Base-by-base conservation (phyloP, 2,797 vertebrate genomes). In the Urophycis tenuis region DNA sequence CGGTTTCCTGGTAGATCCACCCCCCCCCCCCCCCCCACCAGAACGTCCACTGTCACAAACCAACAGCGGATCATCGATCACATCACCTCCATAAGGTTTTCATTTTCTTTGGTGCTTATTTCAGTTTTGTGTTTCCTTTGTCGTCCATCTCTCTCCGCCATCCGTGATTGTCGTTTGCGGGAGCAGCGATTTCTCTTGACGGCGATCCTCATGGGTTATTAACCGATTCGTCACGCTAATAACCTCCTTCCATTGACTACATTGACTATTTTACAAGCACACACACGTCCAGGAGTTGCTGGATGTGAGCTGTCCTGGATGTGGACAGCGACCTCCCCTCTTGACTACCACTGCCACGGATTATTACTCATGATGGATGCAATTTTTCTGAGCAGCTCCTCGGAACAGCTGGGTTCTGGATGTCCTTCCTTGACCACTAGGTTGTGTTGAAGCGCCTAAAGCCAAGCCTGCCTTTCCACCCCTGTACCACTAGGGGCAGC, bases 381-480 rank as follows among this genome's bases (percentile, higher is more conserved):
- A 67, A 71, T 71, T 31, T 71, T 32, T 71, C 33, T 70, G 49
- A 60, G n/a, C 49, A n/a, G 19, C 22, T 31, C 32, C 15, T 70
- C 17, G 25, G 60, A 75, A 75, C 80, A 80, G 77, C 84, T 87
- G 84, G n/a, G 83, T 84, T 72, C 75, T 45, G n/a, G 72, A 75
- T 79, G 71, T 83, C 74, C 84, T 71, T 87, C 83, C 76, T 83
- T 74, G 69, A 86, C 86, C 87, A 88, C 88, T 85, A 78, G 83
- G 83, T 84, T 88, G 81, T 73, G 73, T 84, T 85, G 36, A 83
- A 83, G 80, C 87, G 69, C 84, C 87, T 86, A 81, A 81, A 80
- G 79, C 87, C 87, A 87, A 87, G 85, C 88, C 89, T 92, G 91
- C 91, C 90, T 91, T 92, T 92, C 88, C 80, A 88, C 87, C 88